These are phyloP conservation scores for Diploptera punctata DNA, from an alignment of 2,888 invertebrate genomes.

Conservation along the genomic window DNA sequence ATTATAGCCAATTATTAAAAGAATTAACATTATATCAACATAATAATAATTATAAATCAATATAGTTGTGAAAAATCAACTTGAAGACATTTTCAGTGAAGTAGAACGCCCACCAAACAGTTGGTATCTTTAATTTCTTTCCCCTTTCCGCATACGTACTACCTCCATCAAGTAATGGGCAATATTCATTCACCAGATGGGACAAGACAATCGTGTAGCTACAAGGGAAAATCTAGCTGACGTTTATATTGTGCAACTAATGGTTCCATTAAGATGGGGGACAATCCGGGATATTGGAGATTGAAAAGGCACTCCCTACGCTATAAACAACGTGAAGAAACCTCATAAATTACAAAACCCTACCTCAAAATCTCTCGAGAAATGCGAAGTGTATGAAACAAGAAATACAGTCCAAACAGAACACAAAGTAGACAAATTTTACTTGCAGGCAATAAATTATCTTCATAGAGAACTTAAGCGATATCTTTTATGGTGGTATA, in stretches of 20 bases:
- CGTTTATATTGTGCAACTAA: not conserved
- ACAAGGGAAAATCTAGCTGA: not conserved
- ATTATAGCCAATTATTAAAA: no score
- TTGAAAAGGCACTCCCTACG: not conserved
- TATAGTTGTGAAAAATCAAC: no score
- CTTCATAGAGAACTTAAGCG: no score
- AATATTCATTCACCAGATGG: not conserved
- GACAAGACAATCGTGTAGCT: not conserved
- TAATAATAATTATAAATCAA: no score
- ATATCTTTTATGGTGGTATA: no score
- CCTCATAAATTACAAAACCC: not conserved
- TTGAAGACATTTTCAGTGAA: no score
- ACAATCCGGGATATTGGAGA: not conserved
- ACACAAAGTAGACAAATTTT: no score
- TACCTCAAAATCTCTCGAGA: no score
- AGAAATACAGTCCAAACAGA: no score
- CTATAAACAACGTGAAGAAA: not conserved
- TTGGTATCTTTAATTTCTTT: not conserved
- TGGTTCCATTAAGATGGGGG: not conserved
- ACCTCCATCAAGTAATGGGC: not conserved
- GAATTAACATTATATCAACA: no score
- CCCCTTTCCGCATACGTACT: not conserved
- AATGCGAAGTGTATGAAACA: not conserved
- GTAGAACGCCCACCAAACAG: no score
- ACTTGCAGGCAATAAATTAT: no score